Evolutionary conservation across 2,113 vertebrate genomes (phyloP), one percentile per base, ranked within the genome.

Genomic region (Garra rufa): DNA sequence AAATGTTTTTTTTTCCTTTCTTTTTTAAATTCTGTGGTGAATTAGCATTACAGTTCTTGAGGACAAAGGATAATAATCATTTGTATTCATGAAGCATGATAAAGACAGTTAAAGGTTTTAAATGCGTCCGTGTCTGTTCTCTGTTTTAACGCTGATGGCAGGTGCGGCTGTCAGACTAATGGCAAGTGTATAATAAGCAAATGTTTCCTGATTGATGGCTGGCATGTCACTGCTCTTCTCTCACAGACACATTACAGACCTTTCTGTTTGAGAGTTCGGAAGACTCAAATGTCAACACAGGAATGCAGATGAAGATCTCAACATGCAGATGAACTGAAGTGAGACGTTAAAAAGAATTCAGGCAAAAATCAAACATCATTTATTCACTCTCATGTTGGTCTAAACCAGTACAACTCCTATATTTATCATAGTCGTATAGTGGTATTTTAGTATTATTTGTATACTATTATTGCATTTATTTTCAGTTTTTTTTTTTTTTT

Each of bases 141-240:
- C 79, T 77, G 70, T 26, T 75, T 85, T 83, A 82, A 75, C 57
- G 28, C 14, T 38, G 70, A 82, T 76, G 52, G 69, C 80, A 80
- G 46, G 67, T 80, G 70, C 4, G 0, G 78, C 81, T 85, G 50
- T 75, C 83, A 79, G 65, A 19, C 79, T 85, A 77, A 87, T 59
- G 75, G 57, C 69, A 83, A 67, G 28, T 77, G 73, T 83, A 81
- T 81, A 84, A 86, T 83, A 86, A 88, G 76, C 50, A 48, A 69
- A 78, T 69, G 76, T 78, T 88, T 63, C 44, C 19, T 88, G 81
- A 81, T 84, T 77, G 76, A 86, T 81, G 77, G 65, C 81, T 77
- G 38, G 38, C 43, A 44, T 81, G 81, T 76, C 84, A 84, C 26
- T 69, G 57, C 81, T 69, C 82, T 15, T 44, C 57, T 83, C 74